Evolutionary conservation across 2,113 vertebrate species (phyloP).

Genomic region (Scomber colias): DNA sequence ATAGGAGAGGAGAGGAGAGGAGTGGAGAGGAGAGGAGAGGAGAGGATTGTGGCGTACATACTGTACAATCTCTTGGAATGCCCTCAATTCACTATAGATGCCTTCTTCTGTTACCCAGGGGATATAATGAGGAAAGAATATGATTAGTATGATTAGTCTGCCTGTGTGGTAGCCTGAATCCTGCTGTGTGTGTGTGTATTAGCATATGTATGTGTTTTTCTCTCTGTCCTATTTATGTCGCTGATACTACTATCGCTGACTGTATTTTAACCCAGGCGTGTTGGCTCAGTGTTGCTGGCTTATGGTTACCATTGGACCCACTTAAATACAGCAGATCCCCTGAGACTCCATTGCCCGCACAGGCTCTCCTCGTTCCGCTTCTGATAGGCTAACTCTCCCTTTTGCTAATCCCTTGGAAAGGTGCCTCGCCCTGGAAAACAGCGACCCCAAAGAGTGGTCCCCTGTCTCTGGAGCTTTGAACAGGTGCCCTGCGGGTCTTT

Average conservation of each 20-base stretch:
- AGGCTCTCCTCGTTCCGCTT: constrained; percentile 31
- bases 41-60: constrained; percentile 21
- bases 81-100: constrained; percentile 52
- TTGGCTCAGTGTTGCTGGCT: constrained; percentile 16
- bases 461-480: constrained; percentile 61
- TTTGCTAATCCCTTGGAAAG: constrained; percentile 66
- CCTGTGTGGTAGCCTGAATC: constrained; percentile 34
- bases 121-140: constrained; percentile 33
- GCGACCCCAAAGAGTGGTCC: constrained; percentile 1
- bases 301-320: constrained; percentile 23
- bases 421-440: constrained; percentile 34
- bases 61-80: constrained; percentile 33
- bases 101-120: constrained; percentile 26
- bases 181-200: constrained; percentile 27
- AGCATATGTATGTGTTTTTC: constrained; percentile 1
- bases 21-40: constrained; percentile 6
- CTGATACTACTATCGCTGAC: constrained; percentile 24
- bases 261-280: constrained; percentile 29
- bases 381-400: constrained; percentile 39
- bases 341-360: constrained; percentile 34
- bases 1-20: constrained; percentile 18
- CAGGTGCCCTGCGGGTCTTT: constrained; percentile 42
- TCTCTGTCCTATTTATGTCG: constrained; percentile 7
- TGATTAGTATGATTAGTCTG: constrained; percentile 61
- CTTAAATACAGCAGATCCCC: constrained; percentile 47